Evolutionary conservation across 2,113 vertebrate genomes (phyloP).

Genomic region (Thomomys bottae): DNA sequence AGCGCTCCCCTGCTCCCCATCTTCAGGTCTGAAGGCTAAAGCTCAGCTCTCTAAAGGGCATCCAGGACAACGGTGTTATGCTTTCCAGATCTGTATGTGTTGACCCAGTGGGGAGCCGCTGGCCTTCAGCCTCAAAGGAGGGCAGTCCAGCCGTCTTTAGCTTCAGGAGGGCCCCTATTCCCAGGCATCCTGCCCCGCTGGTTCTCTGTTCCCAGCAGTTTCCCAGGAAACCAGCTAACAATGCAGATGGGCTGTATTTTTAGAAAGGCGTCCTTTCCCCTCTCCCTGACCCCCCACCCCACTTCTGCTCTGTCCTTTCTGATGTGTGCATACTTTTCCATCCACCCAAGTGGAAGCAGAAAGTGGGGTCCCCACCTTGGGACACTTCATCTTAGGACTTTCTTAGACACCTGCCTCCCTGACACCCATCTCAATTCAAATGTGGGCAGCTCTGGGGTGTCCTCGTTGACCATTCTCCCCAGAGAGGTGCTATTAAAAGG

Average conservation of each 20-base stretch:
- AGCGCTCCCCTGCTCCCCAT: neutral
- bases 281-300: neutral
- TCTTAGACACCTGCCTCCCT: neutral
- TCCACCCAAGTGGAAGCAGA: neutral
- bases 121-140: neutral
- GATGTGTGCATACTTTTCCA: neutral
- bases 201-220: conserved; percentile 57
- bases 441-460: neutral
- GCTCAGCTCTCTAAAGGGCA: neutral
- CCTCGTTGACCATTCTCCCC: conserved; percentile 11
- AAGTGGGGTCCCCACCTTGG: neutral
- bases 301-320: neutral
- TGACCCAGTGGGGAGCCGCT: neutral
- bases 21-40: no score
- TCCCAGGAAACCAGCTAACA: conserved; percentile 68
- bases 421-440: neutral
- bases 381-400: neutral
- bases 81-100: neutral
- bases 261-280: conserved; percentile 63
- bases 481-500: conserved; percentile 58
- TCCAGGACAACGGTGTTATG: no score
- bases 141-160: neutral
- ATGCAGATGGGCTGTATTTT: conserved; percentile 72
- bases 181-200: no score
- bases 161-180: neutral